These are phyloP conservation scores for Megalonaias nervosa DNA, from an alignment of 1,140 invertebrate genomes.

Conservation along the genomic window DNA sequence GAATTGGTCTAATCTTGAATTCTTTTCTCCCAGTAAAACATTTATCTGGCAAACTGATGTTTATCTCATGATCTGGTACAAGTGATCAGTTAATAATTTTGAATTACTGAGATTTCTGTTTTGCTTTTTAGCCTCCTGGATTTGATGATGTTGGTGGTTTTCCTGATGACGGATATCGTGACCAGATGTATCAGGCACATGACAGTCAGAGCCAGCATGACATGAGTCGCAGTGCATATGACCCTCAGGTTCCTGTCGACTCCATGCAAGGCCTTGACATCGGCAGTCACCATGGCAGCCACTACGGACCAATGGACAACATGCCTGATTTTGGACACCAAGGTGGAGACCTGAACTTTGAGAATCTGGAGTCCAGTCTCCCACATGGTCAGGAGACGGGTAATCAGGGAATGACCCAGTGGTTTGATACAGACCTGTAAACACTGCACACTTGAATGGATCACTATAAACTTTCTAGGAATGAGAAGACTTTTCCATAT, in stretches of 20 bases:
- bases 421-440: constrained; percentile 97
- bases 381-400: constrained; percentile 80
- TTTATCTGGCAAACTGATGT: too few relatives aligned
- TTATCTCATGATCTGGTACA: too few relatives aligned
- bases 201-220: constrained; percentile 61
- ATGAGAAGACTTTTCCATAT: too few relatives aligned
- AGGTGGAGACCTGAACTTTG: constrained; percentile 84
- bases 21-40: too few relatives aligned
- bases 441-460: not conserved
- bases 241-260: constrained; percentile 94
- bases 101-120: not conserved
- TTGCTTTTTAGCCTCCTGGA: constrained; percentile 57
- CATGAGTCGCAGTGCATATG: constrained; percentile 81
- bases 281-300: constrained; percentile 80
- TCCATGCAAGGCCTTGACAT: constrained; percentile 96
- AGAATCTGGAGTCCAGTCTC: constrained; percentile 78
- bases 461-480: too few relatives aligned
- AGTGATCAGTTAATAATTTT: too few relatives aligned
- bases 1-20: too few relatives aligned
- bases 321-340: constrained; percentile 80
- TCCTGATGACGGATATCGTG: constrained; percentile 91
- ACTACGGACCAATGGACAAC: constrained; percentile 82
- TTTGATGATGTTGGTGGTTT: constrained; percentile 75
- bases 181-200: constrained; percentile 82
- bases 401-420: constrained; percentile 77